phyloP scores from a whole-genome alignment of 2,797 vertebrate species.

The Sebastes cheni region DNA sequence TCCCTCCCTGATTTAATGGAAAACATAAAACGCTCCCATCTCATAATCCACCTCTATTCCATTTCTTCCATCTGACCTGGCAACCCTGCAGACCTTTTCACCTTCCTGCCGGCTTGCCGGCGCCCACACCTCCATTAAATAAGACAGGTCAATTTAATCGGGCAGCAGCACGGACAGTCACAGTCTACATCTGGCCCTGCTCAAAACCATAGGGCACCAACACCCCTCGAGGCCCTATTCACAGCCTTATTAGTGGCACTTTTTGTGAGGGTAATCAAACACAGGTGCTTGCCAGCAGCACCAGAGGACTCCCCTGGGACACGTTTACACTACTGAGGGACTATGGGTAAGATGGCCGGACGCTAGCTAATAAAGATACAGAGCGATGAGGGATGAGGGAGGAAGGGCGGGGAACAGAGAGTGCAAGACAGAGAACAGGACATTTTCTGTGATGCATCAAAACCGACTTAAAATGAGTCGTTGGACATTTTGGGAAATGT shows the following conservation, averaged over 20 bases:
- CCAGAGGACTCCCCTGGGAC: conserved; percentile 40
- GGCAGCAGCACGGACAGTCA: conserved; percentile 38
- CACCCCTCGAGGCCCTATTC: conserved; percentile 40
- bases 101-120: conserved; percentile 11
- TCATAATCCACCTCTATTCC: conserved; percentile 30
- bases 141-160: conserved; percentile 69
- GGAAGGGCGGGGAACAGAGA: not conserved
- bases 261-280: conserved; percentile 67
- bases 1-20: conserved; percentile 13
- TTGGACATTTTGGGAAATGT: not conserved
- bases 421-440: not conserved
- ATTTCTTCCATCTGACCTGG: conserved; percentile 34
- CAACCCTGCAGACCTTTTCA: conserved; percentile 26
- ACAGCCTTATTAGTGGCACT: conserved; percentile 65
- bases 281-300: conserved; percentile 60
- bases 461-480: not conserved
- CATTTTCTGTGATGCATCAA: not conserved
- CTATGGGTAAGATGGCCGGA: conserved; percentile 31
- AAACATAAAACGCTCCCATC: conserved; percentile 51
- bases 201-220: conserved; percentile 53
- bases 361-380: conserved; percentile 46
- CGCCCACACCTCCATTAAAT: conserved; percentile 68
- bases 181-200: conserved; percentile 66
- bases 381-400: not conserved
- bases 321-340: conserved; percentile 23